phyloP scores from a whole-genome alignment of 2,113 vertebrate species.

The Pteronura brasiliensis region DNA sequence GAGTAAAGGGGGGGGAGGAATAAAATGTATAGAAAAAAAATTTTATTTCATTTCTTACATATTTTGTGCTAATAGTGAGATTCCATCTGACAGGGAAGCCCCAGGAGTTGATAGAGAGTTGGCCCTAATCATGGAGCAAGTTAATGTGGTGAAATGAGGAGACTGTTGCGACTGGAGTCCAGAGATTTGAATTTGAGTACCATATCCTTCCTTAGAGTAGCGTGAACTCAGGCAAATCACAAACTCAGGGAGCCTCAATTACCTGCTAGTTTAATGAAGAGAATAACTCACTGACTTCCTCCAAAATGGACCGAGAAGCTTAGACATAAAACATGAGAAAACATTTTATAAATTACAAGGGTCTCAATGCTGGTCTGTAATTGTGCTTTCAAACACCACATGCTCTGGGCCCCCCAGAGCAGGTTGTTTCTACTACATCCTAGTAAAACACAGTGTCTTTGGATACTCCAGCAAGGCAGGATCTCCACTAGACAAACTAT shows the following conservation, averaged over 20 bases:
- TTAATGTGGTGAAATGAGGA: background rate
- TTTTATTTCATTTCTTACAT: background rate
- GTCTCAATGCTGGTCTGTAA: background rate
- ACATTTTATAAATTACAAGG: background rate
- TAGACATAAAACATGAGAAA: background rate
- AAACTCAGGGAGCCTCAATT: background rate
- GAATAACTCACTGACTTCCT: background rate
- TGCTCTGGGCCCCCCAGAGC: background rate
- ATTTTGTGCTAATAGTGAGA: background rate
- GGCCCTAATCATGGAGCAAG: background rate
- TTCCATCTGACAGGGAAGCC: background rate
- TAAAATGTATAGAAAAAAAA: background rate
- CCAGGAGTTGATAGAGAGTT: background rate
- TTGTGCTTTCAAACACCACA: background rate
- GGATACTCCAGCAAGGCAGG: background rate
- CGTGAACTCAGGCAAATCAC: constrained; percentile 12
- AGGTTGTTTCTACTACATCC: background rate
- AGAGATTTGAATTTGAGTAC: background rate
- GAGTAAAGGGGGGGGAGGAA: background rate
- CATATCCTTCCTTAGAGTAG: background rate
- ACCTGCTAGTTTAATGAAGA: background rate
- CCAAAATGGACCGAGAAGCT: background rate
- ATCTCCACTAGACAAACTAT: background rate
- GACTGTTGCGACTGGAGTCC: background rate
- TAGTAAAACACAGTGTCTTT: background rate